These are phyloP conservation scores for Neogobius melanostomus DNA, from an alignment of 2,113 vertebrate genomes.

Conservation along the genomic window DNA sequence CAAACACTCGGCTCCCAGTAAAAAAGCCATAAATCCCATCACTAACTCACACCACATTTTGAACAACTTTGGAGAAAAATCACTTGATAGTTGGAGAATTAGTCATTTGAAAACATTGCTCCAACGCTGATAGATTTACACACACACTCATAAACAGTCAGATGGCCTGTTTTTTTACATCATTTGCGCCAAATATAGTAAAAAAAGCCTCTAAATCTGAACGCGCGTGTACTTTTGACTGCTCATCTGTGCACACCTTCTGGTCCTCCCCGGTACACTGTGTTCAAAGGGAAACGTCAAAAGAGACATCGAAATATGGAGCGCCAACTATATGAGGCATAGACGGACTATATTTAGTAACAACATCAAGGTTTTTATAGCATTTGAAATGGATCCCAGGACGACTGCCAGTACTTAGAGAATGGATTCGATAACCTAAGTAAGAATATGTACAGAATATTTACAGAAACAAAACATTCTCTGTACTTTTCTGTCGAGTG, in stretches of 20 bases:
- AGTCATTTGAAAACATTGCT: conserved; percentile 12
- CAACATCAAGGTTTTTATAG: neutral
- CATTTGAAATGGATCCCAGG: neutral
- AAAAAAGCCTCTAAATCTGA: neutral
- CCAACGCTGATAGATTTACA: neutral
- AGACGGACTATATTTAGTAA: neutral
- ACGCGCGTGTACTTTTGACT: neutral
- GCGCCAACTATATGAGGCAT: neutral
- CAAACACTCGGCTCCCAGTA: too few relatives aligned
- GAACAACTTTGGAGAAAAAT: conserved; percentile 2
- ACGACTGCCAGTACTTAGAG: neutral
- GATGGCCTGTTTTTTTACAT: neutral
- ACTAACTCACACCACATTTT: neutral
- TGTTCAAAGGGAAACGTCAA: neutral
- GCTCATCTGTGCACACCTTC: conserved; percentile 1
- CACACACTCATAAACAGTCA: neutral
- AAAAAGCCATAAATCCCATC: too few relatives aligned
- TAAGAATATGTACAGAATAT: too few relatives aligned
- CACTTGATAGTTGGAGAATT: conserved; percentile 14
- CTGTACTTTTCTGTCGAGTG: too few relatives aligned
- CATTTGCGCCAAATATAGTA: neutral
- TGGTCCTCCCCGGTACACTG: neutral
- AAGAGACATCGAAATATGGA: neutral
- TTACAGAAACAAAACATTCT: too few relatives aligned
- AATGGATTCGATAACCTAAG: too few relatives aligned